Evolutionary conservation across 2,113 vertebrate genomes (phyloP).

Genomic region (Brienomyrus brachyistius): DNA sequence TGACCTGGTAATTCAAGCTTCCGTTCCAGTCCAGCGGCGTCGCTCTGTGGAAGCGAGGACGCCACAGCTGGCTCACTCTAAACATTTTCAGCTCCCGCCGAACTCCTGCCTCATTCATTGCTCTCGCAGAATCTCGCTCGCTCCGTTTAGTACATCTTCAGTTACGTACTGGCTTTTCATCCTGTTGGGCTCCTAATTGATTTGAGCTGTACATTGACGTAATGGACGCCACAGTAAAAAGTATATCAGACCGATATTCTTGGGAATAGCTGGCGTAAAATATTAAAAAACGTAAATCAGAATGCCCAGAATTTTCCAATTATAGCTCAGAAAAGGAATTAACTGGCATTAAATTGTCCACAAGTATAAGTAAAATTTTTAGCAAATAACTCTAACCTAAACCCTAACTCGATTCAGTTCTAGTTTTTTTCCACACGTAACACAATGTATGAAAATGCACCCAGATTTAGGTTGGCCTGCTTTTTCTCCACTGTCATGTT

Average conservation of each 20-base stretch:
- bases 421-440: not conserved
- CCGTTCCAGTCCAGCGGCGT: not conserved
- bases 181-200: not conserved
- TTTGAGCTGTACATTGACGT: not conserved
- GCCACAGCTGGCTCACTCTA: conserved; percentile 1
- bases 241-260: not conserved
- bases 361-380: not conserved
- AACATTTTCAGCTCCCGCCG: not conserved
- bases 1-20: conserved; percentile 10
- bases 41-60: not conserved
- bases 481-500: not conserved
- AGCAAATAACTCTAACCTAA: not conserved
- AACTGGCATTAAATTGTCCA: not conserved
- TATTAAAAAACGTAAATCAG: not conserved
- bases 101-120: not conserved
- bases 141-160: not conserved
- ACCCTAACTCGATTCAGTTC: not conserved
- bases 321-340: not conserved
- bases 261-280: not conserved
- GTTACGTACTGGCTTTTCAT: not conserved
- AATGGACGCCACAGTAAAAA: not conserved
- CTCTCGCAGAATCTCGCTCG: not conserved
- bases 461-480: not conserved
- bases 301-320: not conserved
- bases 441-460: not conserved